Evolutionary conservation across 2,888 invertebrate genomes (phyloP).

Genomic region (Eupeodes latifasciatus): DNA sequence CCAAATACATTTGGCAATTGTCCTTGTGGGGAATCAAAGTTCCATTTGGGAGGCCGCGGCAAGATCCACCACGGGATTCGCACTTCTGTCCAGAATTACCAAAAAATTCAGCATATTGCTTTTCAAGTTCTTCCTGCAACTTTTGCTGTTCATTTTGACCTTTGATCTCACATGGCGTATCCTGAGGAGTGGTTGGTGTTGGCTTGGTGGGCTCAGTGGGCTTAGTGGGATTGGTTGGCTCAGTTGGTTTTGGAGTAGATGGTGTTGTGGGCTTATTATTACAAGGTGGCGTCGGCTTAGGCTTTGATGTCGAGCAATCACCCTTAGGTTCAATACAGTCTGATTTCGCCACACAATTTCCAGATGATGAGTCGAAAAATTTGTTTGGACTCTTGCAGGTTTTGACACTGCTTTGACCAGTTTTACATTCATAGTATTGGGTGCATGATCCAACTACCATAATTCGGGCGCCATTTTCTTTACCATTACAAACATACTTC

Average conservation of each 20-base stretch:
- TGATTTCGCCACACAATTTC: constrained; percentile 79
- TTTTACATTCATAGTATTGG: constrained; percentile 80
- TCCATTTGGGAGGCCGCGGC: constrained; percentile 54
- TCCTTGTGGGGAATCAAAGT: constrained; percentile 47
- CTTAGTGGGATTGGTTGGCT: not conserved
- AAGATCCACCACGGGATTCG: constrained; percentile 64
- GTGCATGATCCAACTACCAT: constrained; percentile 82
- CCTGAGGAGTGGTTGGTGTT: constrained; percentile 72
- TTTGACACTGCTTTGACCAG: constrained; percentile 76
- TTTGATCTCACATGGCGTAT: constrained; percentile 1
- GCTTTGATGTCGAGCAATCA: not conserved
- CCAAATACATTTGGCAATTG: constrained; percentile 58
- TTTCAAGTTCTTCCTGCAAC: constrained; percentile 20
- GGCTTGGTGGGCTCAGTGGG: not conserved
- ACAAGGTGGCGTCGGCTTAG: constrained; percentile 30
- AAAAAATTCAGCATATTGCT: not conserved
- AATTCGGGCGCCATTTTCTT: constrained; percentile 79
- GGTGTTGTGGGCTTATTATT: not conserved
- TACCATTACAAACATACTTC: constrained; percentile 79
- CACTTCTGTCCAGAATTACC: constrained; percentile 56
- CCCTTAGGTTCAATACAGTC: constrained; percentile 78
- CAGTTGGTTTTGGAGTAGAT: constrained; percentile 12
- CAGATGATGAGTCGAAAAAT: constrained; percentile 78
- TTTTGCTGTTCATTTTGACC: not conserved
- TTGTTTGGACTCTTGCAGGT: constrained; percentile 77